Percentiles rank a stretch among this genome's conserved stretches.
Evolutionary conservation across 1,140 invertebrate species (phyloP).

Genomic region (Hyles vespertilio): DNA sequence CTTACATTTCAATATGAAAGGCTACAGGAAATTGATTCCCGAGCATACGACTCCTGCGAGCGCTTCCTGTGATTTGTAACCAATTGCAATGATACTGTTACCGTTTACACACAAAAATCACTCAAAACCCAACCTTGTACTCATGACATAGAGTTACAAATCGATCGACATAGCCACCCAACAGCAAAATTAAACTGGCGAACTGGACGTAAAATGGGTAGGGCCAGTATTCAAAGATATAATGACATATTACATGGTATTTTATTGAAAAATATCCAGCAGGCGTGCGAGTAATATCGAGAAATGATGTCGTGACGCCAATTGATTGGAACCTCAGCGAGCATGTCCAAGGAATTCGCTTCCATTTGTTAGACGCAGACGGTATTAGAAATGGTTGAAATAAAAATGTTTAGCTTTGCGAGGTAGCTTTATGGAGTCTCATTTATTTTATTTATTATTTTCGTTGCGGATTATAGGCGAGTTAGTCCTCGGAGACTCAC

Average conservation of each 20-base stretch:
- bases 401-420: no score
- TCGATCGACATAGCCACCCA: background rate
- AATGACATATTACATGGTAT: slow-evolving; percentile 26
- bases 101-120: slow-evolving; percentile 9
- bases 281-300: slow-evolving; percentile 20
- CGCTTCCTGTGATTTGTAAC: slow-evolving; percentile 36
- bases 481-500: no score
- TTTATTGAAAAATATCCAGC: slow-evolving; percentile 21
- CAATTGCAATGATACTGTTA: slow-evolving; percentile 19
- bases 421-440: no score
- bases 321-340: slow-evolving; percentile 10
- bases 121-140: slow-evolving; percentile 13
- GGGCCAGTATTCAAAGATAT: slow-evolving; percentile 19
- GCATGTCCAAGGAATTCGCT: background rate
- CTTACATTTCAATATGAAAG: slow-evolving; percentile 45
- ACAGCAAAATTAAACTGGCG: slow-evolving; percentile 13
- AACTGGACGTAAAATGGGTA: slow-evolving; percentile 15
- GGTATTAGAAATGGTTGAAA: no score
- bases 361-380: no score
- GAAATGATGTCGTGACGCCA: slow-evolving; percentile 18
- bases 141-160: background rate
- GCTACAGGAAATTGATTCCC: slow-evolving; percentile 43
- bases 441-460: no score
- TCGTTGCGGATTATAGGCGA: no score
- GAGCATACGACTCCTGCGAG: slow-evolving; percentile 34